Evolutionary conservation across 2,888 invertebrate species (phyloP).

Genomic region (Clostera curtula): DNA sequence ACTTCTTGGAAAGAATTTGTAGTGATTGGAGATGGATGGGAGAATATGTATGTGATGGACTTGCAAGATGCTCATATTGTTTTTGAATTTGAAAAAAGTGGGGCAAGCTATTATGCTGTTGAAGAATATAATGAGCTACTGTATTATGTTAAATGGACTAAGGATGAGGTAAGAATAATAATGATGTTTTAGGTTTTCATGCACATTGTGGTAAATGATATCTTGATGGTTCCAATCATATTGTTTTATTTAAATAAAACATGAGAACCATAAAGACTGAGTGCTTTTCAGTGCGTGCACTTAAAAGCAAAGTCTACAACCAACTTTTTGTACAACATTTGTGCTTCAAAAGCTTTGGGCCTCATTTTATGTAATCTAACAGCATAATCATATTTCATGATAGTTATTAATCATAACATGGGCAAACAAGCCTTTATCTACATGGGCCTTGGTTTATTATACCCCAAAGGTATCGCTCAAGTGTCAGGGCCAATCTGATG

Average conservation of each 20-base stretch:
- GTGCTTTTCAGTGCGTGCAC: too few species aligned
- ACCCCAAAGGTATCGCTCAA: too few species aligned
- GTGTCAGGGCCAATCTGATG: too few species aligned
- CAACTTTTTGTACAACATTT: too few species aligned
- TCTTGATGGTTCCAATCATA: not conserved
- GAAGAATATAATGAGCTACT: conserved; percentile 36
- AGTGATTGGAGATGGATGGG: conserved; percentile 30
- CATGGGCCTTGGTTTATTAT: too few species aligned
- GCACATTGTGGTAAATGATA: not conserved
- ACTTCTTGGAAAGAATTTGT: conserved; percentile 40
- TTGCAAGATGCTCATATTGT: conserved; percentile 31
- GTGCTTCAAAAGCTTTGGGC: too few species aligned
- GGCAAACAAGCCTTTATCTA: too few species aligned
- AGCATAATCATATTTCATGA: too few species aligned
- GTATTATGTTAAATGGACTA: conserved; percentile 43
- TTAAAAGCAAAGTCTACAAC: too few species aligned
- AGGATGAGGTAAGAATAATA: conserved; percentile 35
- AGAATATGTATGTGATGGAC: conserved; percentile 48
- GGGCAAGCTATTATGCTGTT: conserved; percentile 38
- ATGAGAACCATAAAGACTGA: too few species aligned
- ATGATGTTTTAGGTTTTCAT: not conserved
- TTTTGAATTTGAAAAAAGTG: conserved; percentile 35
- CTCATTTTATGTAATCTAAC: too few species aligned
- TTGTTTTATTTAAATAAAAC: not conserved
- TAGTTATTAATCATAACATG: too few species aligned